phyloP scores from a whole-genome alignment of 2,113 vertebrate genomes.

The Xiphias gladius region DNA sequence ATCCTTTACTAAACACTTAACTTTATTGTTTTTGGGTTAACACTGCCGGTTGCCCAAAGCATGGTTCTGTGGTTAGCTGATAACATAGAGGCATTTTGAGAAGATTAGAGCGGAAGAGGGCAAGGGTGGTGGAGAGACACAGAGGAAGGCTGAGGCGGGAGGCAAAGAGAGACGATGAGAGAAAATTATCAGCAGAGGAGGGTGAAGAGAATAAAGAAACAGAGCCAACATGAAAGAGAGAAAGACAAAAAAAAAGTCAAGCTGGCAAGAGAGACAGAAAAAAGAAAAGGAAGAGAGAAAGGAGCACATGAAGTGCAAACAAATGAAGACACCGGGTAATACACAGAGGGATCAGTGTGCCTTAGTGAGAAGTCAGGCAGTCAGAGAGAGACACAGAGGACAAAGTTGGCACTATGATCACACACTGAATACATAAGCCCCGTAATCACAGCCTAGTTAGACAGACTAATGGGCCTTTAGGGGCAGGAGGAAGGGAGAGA shows the following conservation, averaged over 20 bases:
- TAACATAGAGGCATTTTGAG: conserved; percentile 70
- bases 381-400: conserved; percentile 48
- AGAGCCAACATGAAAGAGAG: conserved; percentile 26
- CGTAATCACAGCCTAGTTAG: conserved; percentile 72
- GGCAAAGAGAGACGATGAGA: conserved; percentile 13
- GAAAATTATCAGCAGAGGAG: conserved; percentile 47
- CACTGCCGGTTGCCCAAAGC: conserved; percentile 60
- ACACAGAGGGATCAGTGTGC: conserved; percentile 58
- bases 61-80: conserved; percentile 65
- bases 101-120: conserved; percentile 59
- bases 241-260: not conserved
- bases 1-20: conserved; percentile 66
- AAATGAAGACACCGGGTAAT: conserved; percentile 47
- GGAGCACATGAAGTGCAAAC: conserved; percentile 44
- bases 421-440: conserved; percentile 66
- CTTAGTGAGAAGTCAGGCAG: conserved; percentile 56
- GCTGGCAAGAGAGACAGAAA: not conserved
- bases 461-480: conserved; percentile 68
- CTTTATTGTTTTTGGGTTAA: conserved; percentile 69
- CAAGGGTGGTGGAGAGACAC: conserved; percentile 47
- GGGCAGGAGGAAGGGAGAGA: conserved; percentile 8
- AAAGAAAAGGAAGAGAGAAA: conserved; percentile 21
- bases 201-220: conserved; percentile 13
- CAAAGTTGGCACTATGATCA: conserved; percentile 67
- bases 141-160: conserved; percentile 35